Percentiles rank a stretch among this genome's conserved stretches.
Evolutionary conservation across 2,113 vertebrate genomes (phyloP).

Genomic region (Synchiropus splendidus): DNA sequence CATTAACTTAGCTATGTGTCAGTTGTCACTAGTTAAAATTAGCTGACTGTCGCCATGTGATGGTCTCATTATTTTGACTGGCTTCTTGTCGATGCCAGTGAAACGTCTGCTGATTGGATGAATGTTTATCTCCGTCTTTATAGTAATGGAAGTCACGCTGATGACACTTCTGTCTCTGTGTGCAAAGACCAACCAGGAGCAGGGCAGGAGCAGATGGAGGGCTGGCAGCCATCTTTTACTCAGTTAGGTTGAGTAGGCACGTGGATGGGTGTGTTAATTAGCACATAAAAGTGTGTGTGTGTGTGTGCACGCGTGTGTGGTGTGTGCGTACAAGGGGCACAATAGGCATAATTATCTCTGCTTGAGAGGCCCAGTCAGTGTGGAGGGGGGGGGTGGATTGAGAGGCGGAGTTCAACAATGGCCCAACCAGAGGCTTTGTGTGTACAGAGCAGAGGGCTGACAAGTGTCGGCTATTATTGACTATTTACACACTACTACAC

Average conservation of each 20-base stretch:
- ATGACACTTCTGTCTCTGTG: constrained; percentile 37
- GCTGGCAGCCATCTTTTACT: constrained; percentile 65
- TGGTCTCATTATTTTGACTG: no score
- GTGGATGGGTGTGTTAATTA: constrained; percentile 64
- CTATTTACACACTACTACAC: constrained; percentile 66
- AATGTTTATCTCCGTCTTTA: background rate
- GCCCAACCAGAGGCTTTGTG: constrained; percentile 67
- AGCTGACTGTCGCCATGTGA: no score
- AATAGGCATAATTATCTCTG: constrained; percentile 66
- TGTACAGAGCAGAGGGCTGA: constrained; percentile 63
- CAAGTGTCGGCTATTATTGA: constrained; percentile 71
- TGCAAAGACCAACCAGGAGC: constrained; percentile 28
- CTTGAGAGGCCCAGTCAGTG: constrained; percentile 52
- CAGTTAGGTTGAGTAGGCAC: constrained; percentile 58
- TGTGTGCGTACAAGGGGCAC: constrained; percentile 37
- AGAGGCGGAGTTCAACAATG: constrained; percentile 63
- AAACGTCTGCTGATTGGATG: background rate
- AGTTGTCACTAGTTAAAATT: no score
- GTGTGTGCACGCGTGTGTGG: constrained; percentile 25
- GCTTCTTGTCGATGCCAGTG: no score
- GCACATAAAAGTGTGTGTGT: constrained; percentile 46
- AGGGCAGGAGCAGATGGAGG: constrained; percentile 59
- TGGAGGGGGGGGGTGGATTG: constrained; percentile 8
- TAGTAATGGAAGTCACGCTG: constrained; percentile 1
- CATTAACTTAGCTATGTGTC: no score